phyloP scores from a whole-genome alignment of 2,888 invertebrate species.

The Hecatera dysodea region DNA sequence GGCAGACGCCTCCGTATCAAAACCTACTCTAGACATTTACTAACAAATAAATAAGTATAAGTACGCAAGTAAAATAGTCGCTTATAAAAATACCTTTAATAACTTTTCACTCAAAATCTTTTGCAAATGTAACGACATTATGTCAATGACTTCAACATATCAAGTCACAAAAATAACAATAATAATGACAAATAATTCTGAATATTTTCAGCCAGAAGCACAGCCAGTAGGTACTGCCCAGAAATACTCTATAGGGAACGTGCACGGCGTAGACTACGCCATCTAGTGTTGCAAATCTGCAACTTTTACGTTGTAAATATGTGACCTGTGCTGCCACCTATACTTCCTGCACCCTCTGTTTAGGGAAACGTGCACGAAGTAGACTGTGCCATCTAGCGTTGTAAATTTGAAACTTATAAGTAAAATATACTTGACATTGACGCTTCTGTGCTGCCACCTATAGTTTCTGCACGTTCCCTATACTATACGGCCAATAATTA shows the following conservation, averaged over 20 bases:
- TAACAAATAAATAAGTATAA: conserved; percentile 4
- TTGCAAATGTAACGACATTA: conserved; percentile 3
- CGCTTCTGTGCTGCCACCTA: too few species aligned
- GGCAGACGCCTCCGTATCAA: not conserved
- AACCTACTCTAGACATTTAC: conserved; percentile 14
- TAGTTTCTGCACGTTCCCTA: too few species aligned
- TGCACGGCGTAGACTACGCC: too few species aligned
- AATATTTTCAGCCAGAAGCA: not conserved
- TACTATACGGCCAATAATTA: too few species aligned
- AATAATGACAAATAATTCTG: not conserved
- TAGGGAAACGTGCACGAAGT: too few species aligned
- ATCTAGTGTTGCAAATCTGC: too few species aligned
- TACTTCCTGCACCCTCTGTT: too few species aligned
- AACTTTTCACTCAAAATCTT: conserved; percentile 25
- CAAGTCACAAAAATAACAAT: not conserved
- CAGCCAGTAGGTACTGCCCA: not conserved
- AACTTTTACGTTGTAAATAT: too few species aligned
- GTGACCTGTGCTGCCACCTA: too few species aligned
- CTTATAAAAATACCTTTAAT: conserved; percentile 46
- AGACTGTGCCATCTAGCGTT: too few species aligned
- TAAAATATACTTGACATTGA: too few species aligned
- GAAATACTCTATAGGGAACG: not conserved
- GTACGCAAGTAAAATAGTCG: conserved; percentile 1
- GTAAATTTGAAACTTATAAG: too few species aligned
- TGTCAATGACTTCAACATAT: not conserved